phyloP scores from a whole-genome alignment of 2,888 invertebrate species.

The Sarcophaga rosellei region DNA sequence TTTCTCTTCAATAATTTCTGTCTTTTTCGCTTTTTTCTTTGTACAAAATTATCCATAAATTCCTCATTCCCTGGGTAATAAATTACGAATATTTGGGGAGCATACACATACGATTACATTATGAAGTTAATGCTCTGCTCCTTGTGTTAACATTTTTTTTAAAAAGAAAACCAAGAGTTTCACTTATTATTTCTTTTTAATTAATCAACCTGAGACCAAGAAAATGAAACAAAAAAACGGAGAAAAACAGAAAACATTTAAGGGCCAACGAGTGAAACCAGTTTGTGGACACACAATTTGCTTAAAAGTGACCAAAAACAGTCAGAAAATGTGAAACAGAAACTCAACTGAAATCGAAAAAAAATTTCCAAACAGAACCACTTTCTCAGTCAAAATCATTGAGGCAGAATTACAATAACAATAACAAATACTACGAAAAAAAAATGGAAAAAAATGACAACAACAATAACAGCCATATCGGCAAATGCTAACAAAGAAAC shows the following conservation, averaged over 20 bases:
- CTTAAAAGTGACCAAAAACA: constrained; percentile 10
- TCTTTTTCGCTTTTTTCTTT: too few species aligned
- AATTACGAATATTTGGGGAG: too few species aligned
- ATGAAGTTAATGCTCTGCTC: too few species aligned
- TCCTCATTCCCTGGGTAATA: too few species aligned
- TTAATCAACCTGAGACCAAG: constrained; percentile 55
- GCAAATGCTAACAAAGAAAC: constrained; percentile 30
- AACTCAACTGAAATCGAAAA: constrained; percentile 49
- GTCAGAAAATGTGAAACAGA: constrained; percentile 24
- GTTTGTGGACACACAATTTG: constrained; percentile 47
- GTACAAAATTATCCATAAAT: too few species aligned
- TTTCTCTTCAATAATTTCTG: too few species aligned
- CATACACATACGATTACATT: not conserved
- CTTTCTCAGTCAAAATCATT: constrained; percentile 68
- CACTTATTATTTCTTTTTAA: constrained; percentile 56
- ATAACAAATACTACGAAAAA: constrained; percentile 17
- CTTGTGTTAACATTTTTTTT: not conserved
- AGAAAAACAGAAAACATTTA: not conserved
- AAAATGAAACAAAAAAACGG: not conserved
- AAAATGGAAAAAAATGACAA: constrained; percentile 35
- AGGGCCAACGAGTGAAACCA: constrained; percentile 61
- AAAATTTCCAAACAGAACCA: constrained; percentile 49
- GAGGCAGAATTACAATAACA: constrained; percentile 38
- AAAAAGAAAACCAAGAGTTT: constrained; percentile 46
- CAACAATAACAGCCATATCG: constrained; percentile 10